Conservation (phyloP, 2,797 vertebrate genomes). For the Ciconia nigra region DNA sequence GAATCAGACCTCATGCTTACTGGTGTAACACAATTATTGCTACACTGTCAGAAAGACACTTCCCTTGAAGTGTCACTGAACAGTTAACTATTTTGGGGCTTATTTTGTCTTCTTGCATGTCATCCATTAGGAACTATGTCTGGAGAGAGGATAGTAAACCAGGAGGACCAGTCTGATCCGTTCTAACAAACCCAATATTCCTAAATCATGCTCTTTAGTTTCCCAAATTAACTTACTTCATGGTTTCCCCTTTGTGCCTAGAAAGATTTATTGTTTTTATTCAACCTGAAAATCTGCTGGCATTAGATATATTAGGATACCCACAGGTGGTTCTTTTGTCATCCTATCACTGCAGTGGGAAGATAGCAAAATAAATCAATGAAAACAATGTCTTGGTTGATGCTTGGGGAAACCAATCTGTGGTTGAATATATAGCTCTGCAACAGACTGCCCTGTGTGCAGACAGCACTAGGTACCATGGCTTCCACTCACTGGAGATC, state of each 20-base stretch:
- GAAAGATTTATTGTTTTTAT: constrained; percentile 62
- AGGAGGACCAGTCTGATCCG: background rate
- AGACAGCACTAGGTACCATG: background rate
- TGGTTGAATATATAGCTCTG: constrained; percentile 35
- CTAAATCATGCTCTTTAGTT: constrained; percentile 48
- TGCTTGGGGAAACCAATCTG: constrained; percentile 44
- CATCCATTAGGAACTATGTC: background rate
- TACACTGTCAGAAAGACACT: background rate
- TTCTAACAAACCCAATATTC: constrained; percentile 44
- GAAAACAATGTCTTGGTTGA: constrained; percentile 50
- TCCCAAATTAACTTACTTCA: constrained; percentile 48
- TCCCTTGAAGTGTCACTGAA: background rate
- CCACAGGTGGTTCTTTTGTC: constrained; percentile 64
- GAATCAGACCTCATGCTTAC: background rate
- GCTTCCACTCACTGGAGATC: background rate
- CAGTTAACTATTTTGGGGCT: background rate
- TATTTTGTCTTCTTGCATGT: background rate
- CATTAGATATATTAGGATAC: constrained; percentile 65
- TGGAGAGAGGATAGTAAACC: background rate
- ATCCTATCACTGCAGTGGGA: constrained; percentile 47
- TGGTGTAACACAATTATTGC: background rate
- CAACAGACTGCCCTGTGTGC: background rate
- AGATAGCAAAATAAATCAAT: constrained; percentile 70
- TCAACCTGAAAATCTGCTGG: constrained; percentile 58
- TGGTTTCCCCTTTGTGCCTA: constrained; percentile 13